Conservation (phyloP, 1,140 invertebrate species). For the Tetraneura akinire region DNA sequence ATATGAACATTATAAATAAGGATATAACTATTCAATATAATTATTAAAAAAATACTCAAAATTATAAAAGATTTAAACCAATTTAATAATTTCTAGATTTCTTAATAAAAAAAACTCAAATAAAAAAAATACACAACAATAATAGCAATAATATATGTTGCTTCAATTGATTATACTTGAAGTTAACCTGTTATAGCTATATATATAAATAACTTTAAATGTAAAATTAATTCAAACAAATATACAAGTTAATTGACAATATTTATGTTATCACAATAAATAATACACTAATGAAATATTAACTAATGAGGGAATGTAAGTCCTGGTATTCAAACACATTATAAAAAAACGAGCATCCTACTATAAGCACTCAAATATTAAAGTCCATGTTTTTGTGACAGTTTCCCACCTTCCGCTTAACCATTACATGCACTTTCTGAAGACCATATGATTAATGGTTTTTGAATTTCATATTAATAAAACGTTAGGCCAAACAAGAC, state of each 20-base stretch:
- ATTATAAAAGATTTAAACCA: too few species aligned
- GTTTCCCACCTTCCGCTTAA: constrained; percentile 17
- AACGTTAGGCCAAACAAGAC: constrained; percentile 26
- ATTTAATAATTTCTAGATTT: too few species aligned
- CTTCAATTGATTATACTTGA: too few species aligned
- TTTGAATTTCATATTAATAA: constrained; percentile 25
- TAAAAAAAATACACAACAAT: too few species aligned
- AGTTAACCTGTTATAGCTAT: too few species aligned
- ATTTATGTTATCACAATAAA: constrained; percentile 15
- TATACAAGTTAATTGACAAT: not conserved
- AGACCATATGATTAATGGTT: constrained; percentile 41
- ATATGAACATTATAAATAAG: too few species aligned
- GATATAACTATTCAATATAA: too few species aligned
- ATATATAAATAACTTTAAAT: too few species aligned
- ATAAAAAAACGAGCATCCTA: not conserved
- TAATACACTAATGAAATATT: constrained; percentile 15
- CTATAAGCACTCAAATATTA: constrained; percentile 31
- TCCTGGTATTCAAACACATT: not conserved
- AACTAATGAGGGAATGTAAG: constrained; percentile 15
- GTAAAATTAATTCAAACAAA: not conserved
- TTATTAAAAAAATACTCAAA: too few species aligned
- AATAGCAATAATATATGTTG: too few species aligned
- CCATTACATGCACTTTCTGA: constrained; percentile 31
- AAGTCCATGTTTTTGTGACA: not conserved
- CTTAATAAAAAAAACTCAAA: too few species aligned